These are phyloP conservation scores for Clunio marinus DNA, from an alignment of 2,888 invertebrate genomes.

Conservation along the genomic window DNA sequence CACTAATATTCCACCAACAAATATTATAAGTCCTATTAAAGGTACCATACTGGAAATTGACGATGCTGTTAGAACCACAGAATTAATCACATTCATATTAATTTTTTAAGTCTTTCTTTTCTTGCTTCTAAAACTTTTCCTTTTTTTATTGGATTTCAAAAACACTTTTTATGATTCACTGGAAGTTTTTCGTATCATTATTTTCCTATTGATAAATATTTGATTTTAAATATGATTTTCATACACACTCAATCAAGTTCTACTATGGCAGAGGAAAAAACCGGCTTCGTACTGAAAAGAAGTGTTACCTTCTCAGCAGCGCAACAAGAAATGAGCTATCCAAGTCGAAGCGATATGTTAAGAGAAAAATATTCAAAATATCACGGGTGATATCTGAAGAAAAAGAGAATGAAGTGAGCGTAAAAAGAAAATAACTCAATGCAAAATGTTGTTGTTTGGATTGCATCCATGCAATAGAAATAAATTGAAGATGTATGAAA, in stretches of 20 bases:
- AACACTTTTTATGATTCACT: too few species aligned
- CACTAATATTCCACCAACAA: conserved; percentile 14
- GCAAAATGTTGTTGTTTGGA: too few species aligned
- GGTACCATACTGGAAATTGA: conserved; percentile 24
- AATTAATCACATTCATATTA: conserved; percentile 20
- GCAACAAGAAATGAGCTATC: not conserved
- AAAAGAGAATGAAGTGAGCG: too few species aligned
- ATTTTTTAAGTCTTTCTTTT: not conserved
- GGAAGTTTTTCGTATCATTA: too few species aligned
- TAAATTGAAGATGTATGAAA: too few species aligned
- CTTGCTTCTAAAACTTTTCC: not conserved
- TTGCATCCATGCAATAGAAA: too few species aligned
- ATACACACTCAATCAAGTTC: not conserved
- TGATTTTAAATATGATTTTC: too few species aligned
- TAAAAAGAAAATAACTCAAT: too few species aligned
- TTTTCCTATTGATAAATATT: not conserved
- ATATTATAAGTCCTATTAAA: conserved; percentile 3
- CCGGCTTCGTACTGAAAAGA: not conserved
- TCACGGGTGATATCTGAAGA: too few species aligned
- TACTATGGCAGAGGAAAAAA: too few species aligned
- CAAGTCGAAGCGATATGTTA: too few species aligned
- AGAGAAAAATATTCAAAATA: too few species aligned
- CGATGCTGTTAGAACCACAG: conserved; percentile 17
- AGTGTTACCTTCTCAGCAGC: not conserved
- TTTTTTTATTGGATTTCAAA: not conserved